Conservation (phyloP, 2,113 vertebrate genomes). For the Lycocorax pyrrhopterus region DNA sequence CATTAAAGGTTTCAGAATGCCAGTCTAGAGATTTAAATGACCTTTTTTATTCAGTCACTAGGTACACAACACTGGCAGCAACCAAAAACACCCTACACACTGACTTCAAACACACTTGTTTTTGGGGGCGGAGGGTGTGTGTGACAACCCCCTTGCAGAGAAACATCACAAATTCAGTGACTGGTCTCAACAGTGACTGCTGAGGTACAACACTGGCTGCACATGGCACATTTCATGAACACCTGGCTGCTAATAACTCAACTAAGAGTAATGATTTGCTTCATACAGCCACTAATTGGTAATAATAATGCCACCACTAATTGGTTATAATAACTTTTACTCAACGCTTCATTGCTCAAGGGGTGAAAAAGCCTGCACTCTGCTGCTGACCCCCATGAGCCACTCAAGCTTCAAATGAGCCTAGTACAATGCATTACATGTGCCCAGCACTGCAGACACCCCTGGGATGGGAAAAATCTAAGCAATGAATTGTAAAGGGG, state of each 20-base stretch:
- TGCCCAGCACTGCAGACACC: neutral
- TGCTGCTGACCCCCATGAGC: neutral
- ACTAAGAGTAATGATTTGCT: conserved; percentile 37
- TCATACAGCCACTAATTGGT: conserved; percentile 49
- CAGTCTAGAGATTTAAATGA: neutral
- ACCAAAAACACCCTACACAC: neutral
- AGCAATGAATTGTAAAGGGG: rapidly evolving
- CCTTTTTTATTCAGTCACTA: neutral
- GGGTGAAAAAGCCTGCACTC: conserved; percentile 12
- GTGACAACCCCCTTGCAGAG: neutral
- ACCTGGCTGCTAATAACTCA: conserved; percentile 44
- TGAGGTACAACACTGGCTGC: neutral
- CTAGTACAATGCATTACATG: neutral
- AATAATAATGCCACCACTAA: conserved; percentile 44
- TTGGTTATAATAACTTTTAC: conserved; percentile 51
- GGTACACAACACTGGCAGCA: neutral
- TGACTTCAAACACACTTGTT: neutral
- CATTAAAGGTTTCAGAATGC: neutral
- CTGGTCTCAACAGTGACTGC: rapidly evolving
- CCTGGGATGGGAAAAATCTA: neutral
- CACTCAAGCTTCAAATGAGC: conserved; percentile 18
- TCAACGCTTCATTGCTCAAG: conserved; percentile 46
- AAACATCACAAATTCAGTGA: neutral
- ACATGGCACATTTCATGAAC: neutral
- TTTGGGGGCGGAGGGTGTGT: rapidly evolving